A percentile compares a stretch with the other conserved stretches of the same genome.
phyloP scores from a whole-genome alignment of 2,113 vertebrate species.

The Nothocercus nigrocapillus region DNA sequence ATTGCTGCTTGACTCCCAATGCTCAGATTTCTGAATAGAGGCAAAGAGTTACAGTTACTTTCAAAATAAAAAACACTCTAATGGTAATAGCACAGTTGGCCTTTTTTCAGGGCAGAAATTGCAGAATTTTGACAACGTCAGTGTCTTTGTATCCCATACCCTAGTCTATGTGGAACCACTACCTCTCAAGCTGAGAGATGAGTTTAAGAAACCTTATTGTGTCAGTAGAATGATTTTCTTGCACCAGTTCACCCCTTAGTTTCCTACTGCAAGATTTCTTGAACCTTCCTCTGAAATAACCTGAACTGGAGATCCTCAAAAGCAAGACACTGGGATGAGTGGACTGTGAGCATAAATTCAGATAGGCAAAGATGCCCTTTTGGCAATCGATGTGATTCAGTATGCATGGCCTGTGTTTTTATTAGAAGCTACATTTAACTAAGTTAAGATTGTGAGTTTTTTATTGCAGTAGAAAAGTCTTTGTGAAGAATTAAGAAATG shows the following conservation, averaged over 20 bases:
- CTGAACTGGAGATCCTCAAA: not conserved
- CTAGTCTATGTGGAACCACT: not conserved
- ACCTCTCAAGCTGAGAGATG: not conserved
- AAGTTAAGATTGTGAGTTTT: not conserved
- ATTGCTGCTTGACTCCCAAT: not conserved
- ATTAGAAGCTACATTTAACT: not conserved
- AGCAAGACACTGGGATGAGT: not conserved
- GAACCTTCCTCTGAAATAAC: not conserved
- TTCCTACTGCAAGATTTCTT: not conserved
- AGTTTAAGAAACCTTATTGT: not conserved
- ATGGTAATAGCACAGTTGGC: not conserved
- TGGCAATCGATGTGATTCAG: not conserved
- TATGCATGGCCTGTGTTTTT: not conserved
- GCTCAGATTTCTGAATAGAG: not conserved
- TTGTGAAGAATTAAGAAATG: not conserved
- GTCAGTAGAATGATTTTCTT: not conserved
- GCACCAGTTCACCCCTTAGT: not conserved
- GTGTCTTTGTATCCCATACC: not conserved
- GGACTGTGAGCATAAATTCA: not conserved
- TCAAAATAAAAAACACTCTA: not conserved
- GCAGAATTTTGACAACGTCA: not conserved
- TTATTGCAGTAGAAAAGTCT: not conserved
- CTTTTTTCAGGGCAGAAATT: not conserved
- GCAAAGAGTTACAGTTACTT: not conserved
- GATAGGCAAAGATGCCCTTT: not conserved